Percentiles rank a stretch among this genome's conserved stretches.
Conservation (phyloP, 2,888 invertebrate genomes). For the Brenthis hecate region DNA sequence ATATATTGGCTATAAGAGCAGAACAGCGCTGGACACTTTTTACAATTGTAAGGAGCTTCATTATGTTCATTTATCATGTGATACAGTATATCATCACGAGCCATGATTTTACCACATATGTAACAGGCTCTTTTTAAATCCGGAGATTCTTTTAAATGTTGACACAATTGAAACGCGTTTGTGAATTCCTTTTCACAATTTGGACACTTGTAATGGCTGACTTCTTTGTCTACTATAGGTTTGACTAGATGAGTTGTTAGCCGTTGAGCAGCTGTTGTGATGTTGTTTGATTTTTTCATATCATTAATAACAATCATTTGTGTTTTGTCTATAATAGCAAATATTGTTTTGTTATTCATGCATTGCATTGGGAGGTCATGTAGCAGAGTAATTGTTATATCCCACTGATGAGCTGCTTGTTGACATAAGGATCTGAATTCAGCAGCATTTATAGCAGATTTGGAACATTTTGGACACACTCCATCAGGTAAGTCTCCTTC, state of each 20-base stretch:
- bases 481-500: constrained; percentile 63
- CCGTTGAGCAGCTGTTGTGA: constrained; percentile 30
- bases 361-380: constrained; percentile 46
- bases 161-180: constrained; percentile 54
- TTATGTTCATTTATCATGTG: constrained; percentile 56
- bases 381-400: constrained; percentile 52
- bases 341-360: constrained; percentile 41
- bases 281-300: constrained; percentile 18
- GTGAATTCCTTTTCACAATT: constrained; percentile 60
- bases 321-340: constrained; percentile 51
- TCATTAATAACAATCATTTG: constrained; percentile 49
- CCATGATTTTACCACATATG: constrained; percentile 63
- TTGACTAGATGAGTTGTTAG: constrained; percentile 24
- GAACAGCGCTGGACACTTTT: constrained; percentile 63
- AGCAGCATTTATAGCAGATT: constrained; percentile 57
- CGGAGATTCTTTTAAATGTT: constrained; percentile 64
- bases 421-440: constrained; percentile 60
- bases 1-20: constrained; percentile 46
- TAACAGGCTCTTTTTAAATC: constrained; percentile 63
- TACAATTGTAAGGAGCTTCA: constrained; percentile 54
- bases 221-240: constrained; percentile 8
- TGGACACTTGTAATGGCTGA: constrained; percentile 52
- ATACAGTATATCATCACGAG: constrained; percentile 52
- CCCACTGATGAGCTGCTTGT: constrained; percentile 56
- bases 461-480: constrained; percentile 61